These are phyloP conservation scores for Noctua pronuba DNA, from an alignment of 2,888 invertebrate genomes.

Conservation along the genomic window DNA sequence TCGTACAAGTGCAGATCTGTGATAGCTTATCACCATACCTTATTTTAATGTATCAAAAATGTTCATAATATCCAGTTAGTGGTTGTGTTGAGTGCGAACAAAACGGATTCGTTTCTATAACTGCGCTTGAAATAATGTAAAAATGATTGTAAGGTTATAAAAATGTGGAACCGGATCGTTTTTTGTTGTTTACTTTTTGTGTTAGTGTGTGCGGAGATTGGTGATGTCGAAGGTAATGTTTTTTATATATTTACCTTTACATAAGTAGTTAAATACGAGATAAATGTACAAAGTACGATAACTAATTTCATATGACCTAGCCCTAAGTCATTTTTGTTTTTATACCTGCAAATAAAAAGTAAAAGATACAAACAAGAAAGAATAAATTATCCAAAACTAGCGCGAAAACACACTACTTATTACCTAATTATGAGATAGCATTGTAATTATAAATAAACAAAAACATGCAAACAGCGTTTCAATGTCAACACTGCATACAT, in stretches of 20 bases:
- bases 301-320: background rate
- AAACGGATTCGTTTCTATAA: constrained; percentile 30
- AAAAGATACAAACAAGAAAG: background rate
- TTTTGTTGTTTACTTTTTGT: constrained; percentile 73
- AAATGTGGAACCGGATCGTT: constrained; percentile 75
- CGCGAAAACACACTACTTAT: background rate
- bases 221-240: constrained; percentile 67
- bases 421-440: constrained; percentile 27
- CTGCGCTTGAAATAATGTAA: constrained; percentile 57
- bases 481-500: constrained; percentile 15
- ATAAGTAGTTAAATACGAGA: constrained; percentile 1
- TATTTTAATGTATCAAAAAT: constrained; percentile 76
- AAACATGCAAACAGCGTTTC: constrained; percentile 9
- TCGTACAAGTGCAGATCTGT: constrained; percentile 78
- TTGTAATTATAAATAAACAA: constrained; percentile 39
- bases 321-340: background rate
- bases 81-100: constrained; percentile 53
- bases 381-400: background rate
- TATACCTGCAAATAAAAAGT: background rate
- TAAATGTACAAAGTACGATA: background rate
- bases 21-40: constrained; percentile 82
- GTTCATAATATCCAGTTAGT: constrained; percentile 61
- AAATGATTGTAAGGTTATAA: constrained; percentile 60
- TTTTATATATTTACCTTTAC: constrained; percentile 1
- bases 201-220: constrained; percentile 71